These are phyloP conservation scores for Magallana angulata DNA, from an alignment of 1,140 invertebrate species.

Conservation along the genomic window DNA sequence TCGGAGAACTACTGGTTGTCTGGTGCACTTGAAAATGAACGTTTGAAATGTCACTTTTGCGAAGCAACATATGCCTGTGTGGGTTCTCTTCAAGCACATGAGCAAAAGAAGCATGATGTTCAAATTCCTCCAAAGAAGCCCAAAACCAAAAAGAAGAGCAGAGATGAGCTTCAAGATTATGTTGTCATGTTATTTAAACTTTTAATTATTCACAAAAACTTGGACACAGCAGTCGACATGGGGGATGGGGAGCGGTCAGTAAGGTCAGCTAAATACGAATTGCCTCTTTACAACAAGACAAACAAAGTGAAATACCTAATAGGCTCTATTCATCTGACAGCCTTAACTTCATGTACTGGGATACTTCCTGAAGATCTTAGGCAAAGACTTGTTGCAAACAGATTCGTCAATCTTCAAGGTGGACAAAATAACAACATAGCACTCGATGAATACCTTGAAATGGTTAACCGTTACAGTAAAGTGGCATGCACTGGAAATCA, in stretches of 20 bases:
- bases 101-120: constrained; percentile 22
- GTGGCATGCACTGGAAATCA: constrained; percentile 48
- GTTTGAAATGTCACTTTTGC: constrained; percentile 57
- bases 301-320: constrained; percentile 58
- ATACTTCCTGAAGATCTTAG: constrained; percentile 35
- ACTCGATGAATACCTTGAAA: constrained; percentile 56
- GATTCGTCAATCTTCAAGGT: constrained; percentile 57
- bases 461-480: constrained; percentile 57
- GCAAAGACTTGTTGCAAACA: constrained; percentile 46
- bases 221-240: constrained; percentile 59
- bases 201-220: constrained; percentile 43
- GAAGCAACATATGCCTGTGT: constrained; percentile 47
- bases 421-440: constrained; percentile 58
- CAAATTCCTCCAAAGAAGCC: not conserved
- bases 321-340: constrained; percentile 51
- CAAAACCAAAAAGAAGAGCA: not conserved
- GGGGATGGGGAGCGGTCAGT: constrained; percentile 51
- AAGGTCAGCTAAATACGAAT: constrained; percentile 52
- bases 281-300: constrained; percentile 56
- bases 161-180: constrained; percentile 44
- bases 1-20: constrained; percentile 54
- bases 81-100: constrained; percentile 35
- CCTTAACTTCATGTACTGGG: constrained; percentile 12
- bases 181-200: constrained; percentile 51
- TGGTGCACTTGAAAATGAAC: constrained; percentile 29